A percentile compares a stretch with the other conserved stretches of the same genome.
Conservation (phyloP, 2,888 invertebrate species). For the Ophonus ardosiacus region DNA sequence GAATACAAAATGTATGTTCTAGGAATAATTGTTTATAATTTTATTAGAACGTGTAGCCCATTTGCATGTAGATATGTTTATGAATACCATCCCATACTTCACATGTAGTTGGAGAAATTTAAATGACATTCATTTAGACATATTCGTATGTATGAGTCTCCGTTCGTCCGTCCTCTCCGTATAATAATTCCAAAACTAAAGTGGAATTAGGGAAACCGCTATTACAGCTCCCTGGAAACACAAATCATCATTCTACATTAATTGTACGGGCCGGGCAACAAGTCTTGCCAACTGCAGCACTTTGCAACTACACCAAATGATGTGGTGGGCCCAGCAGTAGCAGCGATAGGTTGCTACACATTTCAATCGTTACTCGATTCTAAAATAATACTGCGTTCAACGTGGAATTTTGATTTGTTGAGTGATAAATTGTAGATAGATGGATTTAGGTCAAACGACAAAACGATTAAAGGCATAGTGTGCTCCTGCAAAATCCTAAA, state of each 20-base stretch:
- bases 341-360: background rate
- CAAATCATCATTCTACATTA: constrained; percentile 27
- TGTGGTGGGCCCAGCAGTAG: background rate
- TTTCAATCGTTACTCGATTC: background rate
- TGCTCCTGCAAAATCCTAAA: no score
- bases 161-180: background rate
- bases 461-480: no score
- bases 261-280: constrained; percentile 18
- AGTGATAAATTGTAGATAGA: background rate
- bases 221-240: constrained; percentile 28
- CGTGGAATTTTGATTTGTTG: background rate
- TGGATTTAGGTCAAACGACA: no score
- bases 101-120: background rate
- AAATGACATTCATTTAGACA: background rate
- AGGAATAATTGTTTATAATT: no score
- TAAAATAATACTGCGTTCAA: background rate
- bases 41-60: no score
- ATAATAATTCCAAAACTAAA: constrained; percentile 30
- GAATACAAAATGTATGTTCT: no score
- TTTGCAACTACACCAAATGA: background rate
- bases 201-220: constrained; percentile 34
- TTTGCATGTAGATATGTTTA: no score
- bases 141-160: background rate
- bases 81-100: no score
- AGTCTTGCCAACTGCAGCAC: background rate